Conservation (phyloP, 2,113 vertebrate species). For the Rhea americana region DNA sequence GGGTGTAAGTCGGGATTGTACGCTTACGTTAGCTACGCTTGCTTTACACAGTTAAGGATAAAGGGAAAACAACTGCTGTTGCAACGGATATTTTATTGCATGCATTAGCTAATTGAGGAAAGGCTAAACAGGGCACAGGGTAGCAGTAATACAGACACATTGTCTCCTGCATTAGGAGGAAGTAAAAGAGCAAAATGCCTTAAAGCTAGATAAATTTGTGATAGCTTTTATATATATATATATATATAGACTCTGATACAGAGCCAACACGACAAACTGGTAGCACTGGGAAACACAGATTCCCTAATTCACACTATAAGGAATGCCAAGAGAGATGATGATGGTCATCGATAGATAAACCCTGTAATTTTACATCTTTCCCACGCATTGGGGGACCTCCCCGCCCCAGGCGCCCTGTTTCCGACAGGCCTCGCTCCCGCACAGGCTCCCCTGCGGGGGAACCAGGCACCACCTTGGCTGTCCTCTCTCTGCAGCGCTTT, state of each 20-base stretch:
- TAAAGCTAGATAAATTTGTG: neutral
- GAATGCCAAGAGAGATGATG: neutral
- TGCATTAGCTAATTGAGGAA: neutral
- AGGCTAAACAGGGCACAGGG: neutral
- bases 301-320: neutral
- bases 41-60: neutral
- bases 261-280: neutral
- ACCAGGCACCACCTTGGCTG: constrained; percentile 65
- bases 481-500: constrained; percentile 48
- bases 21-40: neutral
- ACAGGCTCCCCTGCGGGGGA: constrained; percentile 21
- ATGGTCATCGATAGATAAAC: neutral
- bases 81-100: neutral
- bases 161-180: neutral
- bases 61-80: neutral
- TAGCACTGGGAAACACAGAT: neutral
- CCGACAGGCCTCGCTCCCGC: neutral
- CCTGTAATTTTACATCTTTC: neutral
- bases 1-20: neutral
- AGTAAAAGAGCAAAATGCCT: neutral
- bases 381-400: neutral
- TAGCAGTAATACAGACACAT: neutral
- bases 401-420: neutral
- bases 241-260: neutral
- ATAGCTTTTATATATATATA: neutral